These are phyloP conservation scores for Microtus ochrogaster DNA, from an alignment of 2,113 vertebrate genomes.

Conservation along the genomic window DNA sequence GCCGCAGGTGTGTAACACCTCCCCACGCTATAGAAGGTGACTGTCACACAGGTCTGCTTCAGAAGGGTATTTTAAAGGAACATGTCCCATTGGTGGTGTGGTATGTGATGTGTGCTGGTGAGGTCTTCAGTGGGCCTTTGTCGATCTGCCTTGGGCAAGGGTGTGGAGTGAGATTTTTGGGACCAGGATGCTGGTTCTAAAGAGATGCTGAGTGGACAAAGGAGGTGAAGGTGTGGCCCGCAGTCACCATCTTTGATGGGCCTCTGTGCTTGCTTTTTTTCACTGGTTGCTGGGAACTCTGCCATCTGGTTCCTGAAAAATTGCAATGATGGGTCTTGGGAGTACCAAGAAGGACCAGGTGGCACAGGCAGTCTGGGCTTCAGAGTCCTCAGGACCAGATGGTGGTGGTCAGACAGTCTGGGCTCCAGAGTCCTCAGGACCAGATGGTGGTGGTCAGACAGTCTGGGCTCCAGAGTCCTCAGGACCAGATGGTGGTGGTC, in stretches of 20 bases:
- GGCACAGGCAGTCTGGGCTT: not conserved
- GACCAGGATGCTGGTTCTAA: not conserved
- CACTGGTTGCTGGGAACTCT: not conserved
- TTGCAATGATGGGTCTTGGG: not conserved
- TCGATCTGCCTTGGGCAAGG: not conserved
- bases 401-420: not conserved
- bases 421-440: not conserved
- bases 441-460: not conserved
- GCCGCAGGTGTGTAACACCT: not conserved
- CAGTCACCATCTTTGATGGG: not conserved
- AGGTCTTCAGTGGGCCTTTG: not conserved
- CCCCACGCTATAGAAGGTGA: too few relatives aligned
- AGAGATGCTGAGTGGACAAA: too few relatives aligned
- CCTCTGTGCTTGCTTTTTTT: not conserved
- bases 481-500: not conserved
- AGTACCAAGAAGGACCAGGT: not conserved
- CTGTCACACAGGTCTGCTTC: not conserved
- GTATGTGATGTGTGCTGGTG: not conserved
- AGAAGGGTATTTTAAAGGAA: not conserved
- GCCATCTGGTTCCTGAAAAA: not conserved
- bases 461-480: not conserved
- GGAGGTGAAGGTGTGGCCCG: not conserved
- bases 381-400: not conserved
- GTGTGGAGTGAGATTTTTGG: not conserved
- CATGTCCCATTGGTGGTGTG: not conserved